Base-by-base conservation (phyloP, 2,888 invertebrate genomes). In the Eugnorisma glareosa region DNA sequence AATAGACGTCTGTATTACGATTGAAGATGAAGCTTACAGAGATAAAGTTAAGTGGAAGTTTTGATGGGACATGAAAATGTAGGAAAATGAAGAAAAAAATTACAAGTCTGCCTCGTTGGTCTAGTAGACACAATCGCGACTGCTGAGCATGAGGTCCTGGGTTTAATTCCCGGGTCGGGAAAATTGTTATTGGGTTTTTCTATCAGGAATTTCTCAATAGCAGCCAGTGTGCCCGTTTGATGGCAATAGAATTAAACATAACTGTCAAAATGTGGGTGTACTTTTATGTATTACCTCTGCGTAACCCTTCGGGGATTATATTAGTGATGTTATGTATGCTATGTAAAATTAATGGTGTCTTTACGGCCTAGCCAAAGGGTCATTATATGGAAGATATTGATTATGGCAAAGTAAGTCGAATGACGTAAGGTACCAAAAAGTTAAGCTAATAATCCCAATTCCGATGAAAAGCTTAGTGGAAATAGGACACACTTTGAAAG, bases 1-100 rank as follows among this genome's bases (percentile, higher is more conserved):
- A 82, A 85, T 84, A 85, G 74, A 67, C 48, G 6, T 61, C 28
- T 61, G 24, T 28, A 73, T 81, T 59, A 74, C 21, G 28, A 2
- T 59, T 54, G 61, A 66, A 72, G 71, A 66, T 71, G 31, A 71
- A 61, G 3, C 8, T 24, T 15, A 18, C 0, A 57, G 21, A 15
- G 45, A 61, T 15, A 15, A 31, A 70, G 11, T 35, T 61, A 15
- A 18, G 40, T 37, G 40, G 28, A 5, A 48, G 13, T 48, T 54
- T 61, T n/a, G 24, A 40, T 57, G 21, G 18, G 15, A 68, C 21
- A 13, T 57, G 24, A 74, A 54, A 59, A 31, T 24, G 4, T 18
- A 7, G 18, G 6, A n/a, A 5, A 48, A 59, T 35, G 0, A 28
- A 48, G 28, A 7, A 37, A 11, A 3, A 0, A 37, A 37, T 63